Percentiles rank a stretch among this genome's conserved stretches.
Evolutionary conservation across 2,888 invertebrate species (phyloP).

Genomic region (Dioctria rufipes): DNA sequence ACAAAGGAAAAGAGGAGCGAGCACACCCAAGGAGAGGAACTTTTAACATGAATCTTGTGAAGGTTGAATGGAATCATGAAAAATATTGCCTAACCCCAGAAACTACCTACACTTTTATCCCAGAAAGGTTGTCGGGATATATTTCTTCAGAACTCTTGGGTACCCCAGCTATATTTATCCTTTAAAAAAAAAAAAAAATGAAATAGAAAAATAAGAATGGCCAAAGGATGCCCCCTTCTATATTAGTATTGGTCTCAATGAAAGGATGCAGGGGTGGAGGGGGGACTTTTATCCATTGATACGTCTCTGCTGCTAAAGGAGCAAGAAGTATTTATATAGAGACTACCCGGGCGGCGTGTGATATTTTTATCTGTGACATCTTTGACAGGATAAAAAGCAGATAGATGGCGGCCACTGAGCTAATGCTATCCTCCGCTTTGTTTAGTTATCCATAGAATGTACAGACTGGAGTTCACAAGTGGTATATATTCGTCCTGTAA

Average conservation of each 20-base stretch:
- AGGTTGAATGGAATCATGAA: constrained; percentile 39
- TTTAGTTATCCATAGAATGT: constrained; percentile 25
- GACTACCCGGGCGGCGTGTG: constrained; percentile 11
- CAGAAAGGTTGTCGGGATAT: neutral
- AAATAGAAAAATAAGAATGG: constrained; percentile 33
- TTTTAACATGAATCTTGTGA: constrained; percentile 20
- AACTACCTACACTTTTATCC: constrained; percentile 17
- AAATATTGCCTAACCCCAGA: constrained; percentile 40
- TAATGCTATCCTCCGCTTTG: constrained; percentile 29
- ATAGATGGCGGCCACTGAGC: constrained; percentile 40
- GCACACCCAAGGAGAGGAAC: constrained; percentile 8
- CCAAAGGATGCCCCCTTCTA: constrained; percentile 29
- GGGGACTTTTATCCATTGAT: constrained; percentile 39
- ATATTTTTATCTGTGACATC: constrained; percentile 52
- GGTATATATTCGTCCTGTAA: constrained; percentile 29
- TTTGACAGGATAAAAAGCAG: constrained; percentile 47
- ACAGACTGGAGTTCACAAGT: constrained; percentile 8
- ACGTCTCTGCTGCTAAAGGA: constrained; percentile 10
- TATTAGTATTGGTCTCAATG: constrained; percentile 1
- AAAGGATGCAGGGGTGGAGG: neutral
- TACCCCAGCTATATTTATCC: constrained; percentile 39
- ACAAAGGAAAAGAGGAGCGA: constrained; percentile 5
- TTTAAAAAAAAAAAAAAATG: neutral
- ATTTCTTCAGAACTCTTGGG: constrained; percentile 14
- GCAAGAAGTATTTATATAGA: neutral